These are phyloP conservation scores for Plecturocebus donacophilus DNA, from an alignment of 2,113 vertebrate genomes.

Conservation along the genomic window DNA sequence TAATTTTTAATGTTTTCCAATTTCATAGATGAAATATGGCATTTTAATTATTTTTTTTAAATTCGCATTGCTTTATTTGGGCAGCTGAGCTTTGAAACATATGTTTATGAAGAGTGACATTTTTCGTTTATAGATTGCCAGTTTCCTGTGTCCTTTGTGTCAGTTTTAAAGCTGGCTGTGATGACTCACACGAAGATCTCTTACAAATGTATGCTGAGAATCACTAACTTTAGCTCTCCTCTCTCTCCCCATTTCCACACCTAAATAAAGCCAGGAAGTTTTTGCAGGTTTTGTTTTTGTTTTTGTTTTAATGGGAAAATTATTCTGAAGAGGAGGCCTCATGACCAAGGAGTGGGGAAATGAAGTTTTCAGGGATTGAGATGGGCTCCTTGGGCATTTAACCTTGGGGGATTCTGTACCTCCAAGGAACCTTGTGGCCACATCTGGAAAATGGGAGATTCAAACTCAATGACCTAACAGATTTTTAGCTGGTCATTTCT, in stretches of 20 bases:
- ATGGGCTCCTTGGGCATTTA: not conserved
- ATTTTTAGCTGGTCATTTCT: not conserved
- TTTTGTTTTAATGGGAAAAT: constrained; percentile 6
- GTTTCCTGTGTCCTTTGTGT: constrained; percentile 10
- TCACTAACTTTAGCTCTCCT: not conserved
- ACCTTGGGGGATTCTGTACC: not conserved
- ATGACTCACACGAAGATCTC: constrained; percentile 30
- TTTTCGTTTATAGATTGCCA: constrained; percentile 8
- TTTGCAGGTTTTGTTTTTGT: not conserved
- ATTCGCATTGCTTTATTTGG: constrained; percentile 52
- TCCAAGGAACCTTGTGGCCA: not conserved
- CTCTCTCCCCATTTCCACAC: not conserved
- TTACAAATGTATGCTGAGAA: constrained; percentile 13
- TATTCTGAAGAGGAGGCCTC: constrained; percentile 15
- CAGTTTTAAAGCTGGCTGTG: constrained; percentile 22
- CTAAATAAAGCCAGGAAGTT: not conserved
- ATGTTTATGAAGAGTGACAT: constrained; percentile 21
- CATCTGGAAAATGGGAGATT: not conserved
- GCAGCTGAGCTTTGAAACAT: constrained; percentile 48
- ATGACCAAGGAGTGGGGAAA: not conserved
- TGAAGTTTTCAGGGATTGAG: not conserved
- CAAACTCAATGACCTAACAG: not conserved
- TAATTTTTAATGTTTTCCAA: constrained; percentile 3
- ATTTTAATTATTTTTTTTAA: constrained; percentile 36
- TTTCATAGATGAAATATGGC: constrained; percentile 24